Conservation (phyloP, 2,888 invertebrate genomes). For the Cephalotes varians region DNA sequence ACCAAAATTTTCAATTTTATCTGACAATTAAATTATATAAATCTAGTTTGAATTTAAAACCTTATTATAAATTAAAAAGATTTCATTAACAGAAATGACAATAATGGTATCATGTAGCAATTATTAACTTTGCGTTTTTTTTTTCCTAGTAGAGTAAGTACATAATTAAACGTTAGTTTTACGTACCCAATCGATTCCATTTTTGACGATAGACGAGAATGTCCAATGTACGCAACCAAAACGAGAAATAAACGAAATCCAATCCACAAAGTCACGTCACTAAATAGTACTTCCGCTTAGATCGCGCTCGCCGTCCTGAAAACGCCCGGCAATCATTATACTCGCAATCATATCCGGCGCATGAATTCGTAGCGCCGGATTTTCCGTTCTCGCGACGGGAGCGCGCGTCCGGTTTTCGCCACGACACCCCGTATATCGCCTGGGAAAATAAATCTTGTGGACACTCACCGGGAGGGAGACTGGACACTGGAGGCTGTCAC, state of each 20-base stretch:
- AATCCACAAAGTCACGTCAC: conserved; percentile 44
- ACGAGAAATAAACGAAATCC: conserved; percentile 24
- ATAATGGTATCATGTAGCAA: not conserved
- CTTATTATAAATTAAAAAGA: not conserved
- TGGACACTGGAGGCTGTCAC: conserved; percentile 84
- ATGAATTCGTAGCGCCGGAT: conserved; percentile 1
- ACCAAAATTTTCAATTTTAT: not conserved
- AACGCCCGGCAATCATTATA: conserved; percentile 30
- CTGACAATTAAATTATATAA: not conserved
- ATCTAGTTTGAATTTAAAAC: not conserved
- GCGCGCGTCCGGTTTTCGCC: conserved; percentile 68
- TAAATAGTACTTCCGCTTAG: conserved; percentile 26
- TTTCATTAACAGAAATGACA: not conserved
- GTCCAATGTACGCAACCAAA: not conserved
- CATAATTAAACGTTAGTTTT: conserved; percentile 5
- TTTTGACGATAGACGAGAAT: not conserved
- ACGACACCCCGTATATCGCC: conserved; percentile 81
- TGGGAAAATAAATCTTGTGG: conserved; percentile 85
- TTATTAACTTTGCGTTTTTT: not conserved
- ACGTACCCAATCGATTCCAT: conserved; percentile 47
- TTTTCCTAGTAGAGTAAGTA: not conserved
- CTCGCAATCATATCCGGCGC: not conserved
- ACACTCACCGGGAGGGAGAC: conserved; percentile 83
- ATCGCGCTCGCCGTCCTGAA: not conserved
- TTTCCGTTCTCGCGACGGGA: conserved; percentile 14